phyloP scores from a whole-genome alignment of 2,888 invertebrate genomes.

The Dioctria rufipes region DNA sequence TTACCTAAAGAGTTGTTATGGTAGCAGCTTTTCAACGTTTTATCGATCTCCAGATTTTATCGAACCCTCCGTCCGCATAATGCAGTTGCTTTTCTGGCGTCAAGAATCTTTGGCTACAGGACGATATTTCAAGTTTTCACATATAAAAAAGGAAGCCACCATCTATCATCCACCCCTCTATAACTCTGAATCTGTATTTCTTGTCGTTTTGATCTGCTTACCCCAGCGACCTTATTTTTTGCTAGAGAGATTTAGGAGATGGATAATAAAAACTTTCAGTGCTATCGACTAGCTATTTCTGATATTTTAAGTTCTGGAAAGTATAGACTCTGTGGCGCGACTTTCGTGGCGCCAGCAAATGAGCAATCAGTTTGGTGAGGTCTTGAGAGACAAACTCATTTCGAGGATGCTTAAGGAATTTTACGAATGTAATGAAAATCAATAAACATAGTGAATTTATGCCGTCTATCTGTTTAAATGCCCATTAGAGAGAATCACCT shows the following conservation, averaged over 20 bases:
- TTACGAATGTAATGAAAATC: not conserved
- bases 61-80: slow-evolving; percentile 6
- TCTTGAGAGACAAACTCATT: not conserved
- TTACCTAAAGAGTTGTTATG: slow-evolving; percentile 63
- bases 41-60: slow-evolving; percentile 48
- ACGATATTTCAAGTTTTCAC: slow-evolving; percentile 48
- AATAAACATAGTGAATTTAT: not conserved
- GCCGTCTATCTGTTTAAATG: not conserved
- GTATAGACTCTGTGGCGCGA: slow-evolving; percentile 55
- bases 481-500: not conserved
- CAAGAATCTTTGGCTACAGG: slow-evolving; percentile 60
- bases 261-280: slow-evolving; percentile 25
- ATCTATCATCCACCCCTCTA: slow-evolving; percentile 51
- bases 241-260: slow-evolving; percentile 11
- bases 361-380: not conserved
- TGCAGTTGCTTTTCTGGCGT: slow-evolving; percentile 56
- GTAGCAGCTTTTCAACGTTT: slow-evolving; percentile 56
- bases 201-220: slow-evolving; percentile 45
- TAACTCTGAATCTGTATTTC: slow-evolving; percentile 51
- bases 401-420: not conserved
- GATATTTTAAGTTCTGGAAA: slow-evolving; percentile 6
- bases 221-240: slow-evolving; percentile 2
- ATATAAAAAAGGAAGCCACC: slow-evolving; percentile 30
- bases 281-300: too few relatives aligned
- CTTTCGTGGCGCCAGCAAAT: slow-evolving; percentile 54